Conservation (phyloP, 2,888 invertebrate genomes). For the Priocnemis perturbator region DNA sequence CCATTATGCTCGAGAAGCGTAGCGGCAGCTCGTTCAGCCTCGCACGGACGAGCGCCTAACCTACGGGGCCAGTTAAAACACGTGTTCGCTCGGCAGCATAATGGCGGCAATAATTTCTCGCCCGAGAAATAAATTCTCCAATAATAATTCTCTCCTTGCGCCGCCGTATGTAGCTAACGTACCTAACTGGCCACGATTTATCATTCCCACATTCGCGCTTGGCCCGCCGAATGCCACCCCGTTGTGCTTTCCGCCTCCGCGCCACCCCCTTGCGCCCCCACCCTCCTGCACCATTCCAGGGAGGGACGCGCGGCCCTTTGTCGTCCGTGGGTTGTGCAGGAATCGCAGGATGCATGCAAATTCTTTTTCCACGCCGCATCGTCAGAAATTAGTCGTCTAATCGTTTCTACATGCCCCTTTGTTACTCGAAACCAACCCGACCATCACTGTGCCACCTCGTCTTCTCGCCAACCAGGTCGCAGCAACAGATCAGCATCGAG, state of each 20-base stretch:
- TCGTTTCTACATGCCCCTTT: too few species aligned
- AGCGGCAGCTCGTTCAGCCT: constrained; percentile 33
- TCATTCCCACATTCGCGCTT: constrained; percentile 67
- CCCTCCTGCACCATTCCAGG: constrained; percentile 22
- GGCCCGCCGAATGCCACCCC: constrained; percentile 34
- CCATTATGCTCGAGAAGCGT: constrained; percentile 46
- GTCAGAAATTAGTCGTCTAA: too few species aligned
- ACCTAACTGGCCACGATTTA: constrained; percentile 72
- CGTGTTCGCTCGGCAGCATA: constrained; percentile 67
- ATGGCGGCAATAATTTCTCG: constrained; percentile 69
- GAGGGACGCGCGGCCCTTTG: too few species aligned
- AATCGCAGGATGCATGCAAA: too few species aligned
- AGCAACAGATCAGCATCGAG: too few species aligned
- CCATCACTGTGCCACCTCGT: too few species aligned
- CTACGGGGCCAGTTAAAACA: constrained; percentile 64
- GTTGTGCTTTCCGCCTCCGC: constrained; percentile 41
- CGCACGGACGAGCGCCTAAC: constrained; percentile 48
- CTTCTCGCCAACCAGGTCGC: too few species aligned
- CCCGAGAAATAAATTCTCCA: constrained; percentile 69
- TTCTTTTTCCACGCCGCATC: too few species aligned
- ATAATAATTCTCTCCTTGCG: constrained; percentile 69
- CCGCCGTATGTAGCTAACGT: constrained; percentile 70
- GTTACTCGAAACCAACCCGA: too few species aligned
- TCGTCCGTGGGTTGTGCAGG: too few species aligned
- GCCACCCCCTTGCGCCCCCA: constrained; percentile 8